A percentile compares a stretch with the other conserved stretches of the same genome.
These are phyloP conservation scores for Acrocephalus scirpaceus DNA, from an alignment of 2,797 vertebrate genomes.

Conservation along the genomic window DNA sequence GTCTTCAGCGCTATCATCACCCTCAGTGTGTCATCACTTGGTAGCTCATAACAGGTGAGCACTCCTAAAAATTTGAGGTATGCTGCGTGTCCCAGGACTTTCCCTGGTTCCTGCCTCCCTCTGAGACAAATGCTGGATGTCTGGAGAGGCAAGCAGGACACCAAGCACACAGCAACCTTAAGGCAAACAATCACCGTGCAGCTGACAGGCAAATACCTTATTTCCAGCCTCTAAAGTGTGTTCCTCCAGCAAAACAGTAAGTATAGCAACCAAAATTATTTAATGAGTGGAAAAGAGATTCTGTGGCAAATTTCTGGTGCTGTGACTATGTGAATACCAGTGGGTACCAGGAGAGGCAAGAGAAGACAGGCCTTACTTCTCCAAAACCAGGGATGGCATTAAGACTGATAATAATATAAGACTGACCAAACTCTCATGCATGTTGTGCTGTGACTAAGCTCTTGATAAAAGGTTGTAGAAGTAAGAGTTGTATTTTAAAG, in stretches of 20 bases:
- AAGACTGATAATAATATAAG: too few relatives aligned
- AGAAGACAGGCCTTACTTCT: not conserved
- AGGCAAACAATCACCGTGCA: not conserved
- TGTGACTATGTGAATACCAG: not conserved
- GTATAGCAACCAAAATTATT: not conserved
- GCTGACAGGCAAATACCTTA: not conserved
- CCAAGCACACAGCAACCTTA: not conserved
- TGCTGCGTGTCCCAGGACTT: not conserved
- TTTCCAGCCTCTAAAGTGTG: not conserved
- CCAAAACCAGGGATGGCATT: not conserved
- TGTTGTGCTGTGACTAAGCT: not conserved
- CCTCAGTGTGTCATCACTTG: not conserved
- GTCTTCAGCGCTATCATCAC: not conserved
- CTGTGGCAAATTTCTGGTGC: not conserved
- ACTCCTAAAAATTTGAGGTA: not conserved
- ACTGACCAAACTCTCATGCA: not conserved
- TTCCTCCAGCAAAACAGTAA: not conserved
- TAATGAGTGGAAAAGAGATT: not conserved
- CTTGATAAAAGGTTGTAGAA: not conserved
- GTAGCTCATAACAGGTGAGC: not conserved
- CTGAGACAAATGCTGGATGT: not conserved
- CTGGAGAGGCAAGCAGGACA: not conserved
- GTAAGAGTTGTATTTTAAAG: not conserved
- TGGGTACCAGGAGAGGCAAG: not conserved
- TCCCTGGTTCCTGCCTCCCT: not conserved